These are phyloP conservation scores for Danio jaintianensis DNA, from an alignment of 2,797 vertebrate species.

Conservation along the genomic window DNA sequence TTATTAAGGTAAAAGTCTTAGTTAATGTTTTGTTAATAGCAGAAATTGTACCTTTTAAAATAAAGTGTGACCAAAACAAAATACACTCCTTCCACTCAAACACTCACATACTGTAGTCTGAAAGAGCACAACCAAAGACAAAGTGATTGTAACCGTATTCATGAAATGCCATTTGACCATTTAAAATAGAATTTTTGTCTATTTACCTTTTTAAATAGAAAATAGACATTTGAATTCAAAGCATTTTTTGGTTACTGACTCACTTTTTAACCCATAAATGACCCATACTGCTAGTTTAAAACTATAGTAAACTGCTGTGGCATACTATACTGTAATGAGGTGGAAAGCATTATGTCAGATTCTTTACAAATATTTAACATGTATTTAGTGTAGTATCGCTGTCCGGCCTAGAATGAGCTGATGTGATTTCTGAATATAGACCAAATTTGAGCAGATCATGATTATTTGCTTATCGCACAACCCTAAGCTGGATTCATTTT, in stretches of 20 bases:
- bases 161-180: neutral
- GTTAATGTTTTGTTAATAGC: too few relatives aligned
- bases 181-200: too few relatives aligned
- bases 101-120: neutral
- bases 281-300: neutral
- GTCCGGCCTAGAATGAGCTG: neutral
- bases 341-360: neutral
- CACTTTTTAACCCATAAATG: neutral
- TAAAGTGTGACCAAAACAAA: too few relatives aligned
- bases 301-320: neutral
- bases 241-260: neutral
- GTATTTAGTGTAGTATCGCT: neutral
- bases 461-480: neutral
- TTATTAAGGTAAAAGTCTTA: too few relatives aligned
- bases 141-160: neutral
- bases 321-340: neutral
- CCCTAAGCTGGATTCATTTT: neutral
- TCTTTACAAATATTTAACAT: neutral
- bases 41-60: too few relatives aligned
- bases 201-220: too few relatives aligned
- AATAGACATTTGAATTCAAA: neutral
- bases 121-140: neutral
- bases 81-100: neutral
- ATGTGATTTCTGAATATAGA: neutral
- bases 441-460: neutral